Conservation (phyloP, 2,113 vertebrate genomes). For the Philantomba maxwellii region DNA sequence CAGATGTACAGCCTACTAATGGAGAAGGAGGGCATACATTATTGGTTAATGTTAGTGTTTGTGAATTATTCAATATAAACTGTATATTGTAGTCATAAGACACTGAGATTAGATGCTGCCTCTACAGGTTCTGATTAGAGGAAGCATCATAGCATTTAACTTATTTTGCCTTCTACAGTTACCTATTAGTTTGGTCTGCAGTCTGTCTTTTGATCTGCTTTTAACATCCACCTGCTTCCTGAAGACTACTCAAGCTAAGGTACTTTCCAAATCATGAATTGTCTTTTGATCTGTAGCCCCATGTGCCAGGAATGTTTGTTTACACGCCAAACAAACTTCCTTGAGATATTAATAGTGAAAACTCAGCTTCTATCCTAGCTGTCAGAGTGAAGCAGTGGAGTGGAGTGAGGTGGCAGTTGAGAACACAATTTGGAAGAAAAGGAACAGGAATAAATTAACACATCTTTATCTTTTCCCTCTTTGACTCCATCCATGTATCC, state of each 20-base stretch:
- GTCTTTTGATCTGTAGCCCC: not conserved
- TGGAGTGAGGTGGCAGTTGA: accelerated
- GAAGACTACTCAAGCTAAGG: not conserved
- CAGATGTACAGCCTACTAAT: not conserved
- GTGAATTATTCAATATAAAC: not conserved
- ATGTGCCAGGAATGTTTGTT: not conserved
- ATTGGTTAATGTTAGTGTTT: not conserved
- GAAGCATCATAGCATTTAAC: not conserved
- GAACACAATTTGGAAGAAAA: not conserved
- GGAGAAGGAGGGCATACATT: not conserved
- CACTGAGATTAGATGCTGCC: not conserved
- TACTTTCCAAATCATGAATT: not conserved
- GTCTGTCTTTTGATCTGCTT: not conserved
- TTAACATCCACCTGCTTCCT: not conserved
- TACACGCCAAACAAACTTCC: not conserved
- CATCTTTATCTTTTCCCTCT: not conserved
- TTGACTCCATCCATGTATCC: not conserved
- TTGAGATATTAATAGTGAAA: not conserved
- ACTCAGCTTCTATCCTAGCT: not conserved
- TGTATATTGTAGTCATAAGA: not conserved
- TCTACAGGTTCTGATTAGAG: not conserved
- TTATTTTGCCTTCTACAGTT: not conserved
- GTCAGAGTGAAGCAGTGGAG: not conserved
- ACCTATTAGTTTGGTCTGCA: not conserved
- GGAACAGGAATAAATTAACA: not conserved